Percentiles rank a stretch among this genome's conserved stretches.
phyloP scores from a whole-genome alignment of 2,113 vertebrate genomes.

The Neopipo cinnamomea region DNA sequence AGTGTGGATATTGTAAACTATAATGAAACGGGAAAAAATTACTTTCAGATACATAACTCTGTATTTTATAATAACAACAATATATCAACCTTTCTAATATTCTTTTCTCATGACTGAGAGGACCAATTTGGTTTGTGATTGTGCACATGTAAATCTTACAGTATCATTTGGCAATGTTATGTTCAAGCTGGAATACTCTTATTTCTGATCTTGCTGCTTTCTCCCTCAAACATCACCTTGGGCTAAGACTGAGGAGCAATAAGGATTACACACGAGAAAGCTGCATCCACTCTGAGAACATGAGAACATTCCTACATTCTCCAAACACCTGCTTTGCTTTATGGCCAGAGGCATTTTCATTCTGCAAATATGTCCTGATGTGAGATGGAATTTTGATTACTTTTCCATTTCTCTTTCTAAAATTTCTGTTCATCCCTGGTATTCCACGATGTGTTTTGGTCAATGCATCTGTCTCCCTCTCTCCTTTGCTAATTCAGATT shows the following conservation, averaged over 20 bases:
- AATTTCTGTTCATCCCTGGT: background rate
- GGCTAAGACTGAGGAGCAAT: background rate
- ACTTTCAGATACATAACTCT: constrained; percentile 47
- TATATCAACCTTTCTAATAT: constrained; percentile 44
- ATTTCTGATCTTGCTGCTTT: constrained; percentile 43
- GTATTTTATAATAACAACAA: constrained; percentile 37
- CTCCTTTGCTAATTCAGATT: background rate
- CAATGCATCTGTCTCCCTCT: background rate
- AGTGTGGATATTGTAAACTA: constrained; percentile 49
- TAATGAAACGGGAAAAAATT: constrained; percentile 60
- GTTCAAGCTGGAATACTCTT: constrained; percentile 21
- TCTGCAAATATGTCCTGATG: background rate
- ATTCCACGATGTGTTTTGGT: background rate
- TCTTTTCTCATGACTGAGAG: constrained; percentile 44
- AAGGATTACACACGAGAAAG: background rate
- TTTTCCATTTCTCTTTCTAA: background rate
- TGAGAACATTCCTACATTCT: background rate
- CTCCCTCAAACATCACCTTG: background rate
- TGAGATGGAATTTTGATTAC: background rate
- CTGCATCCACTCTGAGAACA: background rate
- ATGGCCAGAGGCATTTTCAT: background rate
- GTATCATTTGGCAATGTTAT: constrained; percentile 38
- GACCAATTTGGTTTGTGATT: constrained; percentile 34
- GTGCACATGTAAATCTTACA: constrained; percentile 47
- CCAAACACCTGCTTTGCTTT: constrained; percentile 36